Evolutionary conservation across 2,113 vertebrate genomes (phyloP).

Genomic region (Probosciger aterrimus): DNA sequence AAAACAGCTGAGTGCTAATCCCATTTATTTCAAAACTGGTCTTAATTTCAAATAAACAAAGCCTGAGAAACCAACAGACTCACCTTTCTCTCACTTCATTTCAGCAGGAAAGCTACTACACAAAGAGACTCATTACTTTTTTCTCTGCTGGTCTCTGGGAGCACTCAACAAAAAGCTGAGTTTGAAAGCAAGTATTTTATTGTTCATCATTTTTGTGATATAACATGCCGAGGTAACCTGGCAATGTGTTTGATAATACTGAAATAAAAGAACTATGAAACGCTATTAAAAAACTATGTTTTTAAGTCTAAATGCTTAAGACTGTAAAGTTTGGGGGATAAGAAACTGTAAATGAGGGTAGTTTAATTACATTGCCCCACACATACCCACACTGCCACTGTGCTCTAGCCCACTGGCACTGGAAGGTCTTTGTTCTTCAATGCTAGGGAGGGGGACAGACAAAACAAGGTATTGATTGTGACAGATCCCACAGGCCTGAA

Average conservation of each 20-base stretch:
- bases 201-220: background rate
- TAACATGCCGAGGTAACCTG: background rate
- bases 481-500: background rate
- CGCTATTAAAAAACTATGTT: background rate
- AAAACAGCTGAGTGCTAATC: background rate
- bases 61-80: background rate
- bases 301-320: background rate
- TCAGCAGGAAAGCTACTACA: background rate
- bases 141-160: background rate
- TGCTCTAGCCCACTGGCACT: background rate
- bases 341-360: background rate
- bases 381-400: background rate
- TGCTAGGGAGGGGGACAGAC: background rate
- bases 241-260: background rate
- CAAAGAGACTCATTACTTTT: background rate
- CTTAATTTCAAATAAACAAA: slow-evolving; percentile 8
- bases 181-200: background rate
- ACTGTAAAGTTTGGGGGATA: background rate
- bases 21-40: background rate
- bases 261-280: background rate
- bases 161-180: background rate
- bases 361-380: fast-evolving
- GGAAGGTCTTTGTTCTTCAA: background rate
- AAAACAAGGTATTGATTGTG: background rate
- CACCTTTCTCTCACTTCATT: background rate